These are phyloP conservation scores for Meda fulgida DNA, from an alignment of 2,797 vertebrate genomes.

Conservation along the genomic window DNA sequence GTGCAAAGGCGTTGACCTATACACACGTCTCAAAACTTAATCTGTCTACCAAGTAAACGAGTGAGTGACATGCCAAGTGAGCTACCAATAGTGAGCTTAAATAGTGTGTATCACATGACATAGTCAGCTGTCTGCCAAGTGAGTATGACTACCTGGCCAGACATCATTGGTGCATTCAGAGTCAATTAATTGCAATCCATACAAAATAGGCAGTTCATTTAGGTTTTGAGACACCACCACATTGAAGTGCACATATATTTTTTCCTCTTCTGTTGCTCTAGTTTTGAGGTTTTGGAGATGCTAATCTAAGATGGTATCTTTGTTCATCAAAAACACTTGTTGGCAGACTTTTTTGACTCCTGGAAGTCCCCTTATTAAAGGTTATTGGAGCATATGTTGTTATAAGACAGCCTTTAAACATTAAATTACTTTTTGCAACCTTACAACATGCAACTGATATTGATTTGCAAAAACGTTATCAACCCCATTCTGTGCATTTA, in stretches of 20 bases:
- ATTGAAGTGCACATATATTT: neutral
- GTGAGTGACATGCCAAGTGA: too few relatives aligned
- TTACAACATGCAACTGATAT: neutral
- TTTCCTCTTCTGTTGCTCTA: neutral
- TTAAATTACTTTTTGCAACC: neutral
- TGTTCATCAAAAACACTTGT: slow-evolving; percentile 7
- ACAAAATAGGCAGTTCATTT: neutral
- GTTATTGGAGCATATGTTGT: slow-evolving; percentile 69
- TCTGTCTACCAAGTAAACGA: neutral
- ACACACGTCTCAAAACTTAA: neutral
- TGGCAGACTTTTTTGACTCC: neutral
- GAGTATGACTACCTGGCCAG: neutral
- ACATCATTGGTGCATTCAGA: neutral
- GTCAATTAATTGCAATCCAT: neutral
- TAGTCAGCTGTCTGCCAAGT: neutral
- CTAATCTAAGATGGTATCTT: neutral
- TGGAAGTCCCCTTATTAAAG: slow-evolving; percentile 43
- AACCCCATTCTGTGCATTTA: neutral
- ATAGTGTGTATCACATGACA: neutral
- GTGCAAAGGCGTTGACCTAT: neutral
- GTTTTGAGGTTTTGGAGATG: neutral
- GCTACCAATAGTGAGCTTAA: neutral
- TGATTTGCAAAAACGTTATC: neutral
- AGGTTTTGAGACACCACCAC: neutral
- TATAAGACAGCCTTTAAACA: slow-evolving; percentile 3